A percentile compares a stretch with the other conserved stretches of the same genome.
phyloP scores from a whole-genome alignment of 2,888 invertebrate species.

The Cosmia pyralina region DNA sequence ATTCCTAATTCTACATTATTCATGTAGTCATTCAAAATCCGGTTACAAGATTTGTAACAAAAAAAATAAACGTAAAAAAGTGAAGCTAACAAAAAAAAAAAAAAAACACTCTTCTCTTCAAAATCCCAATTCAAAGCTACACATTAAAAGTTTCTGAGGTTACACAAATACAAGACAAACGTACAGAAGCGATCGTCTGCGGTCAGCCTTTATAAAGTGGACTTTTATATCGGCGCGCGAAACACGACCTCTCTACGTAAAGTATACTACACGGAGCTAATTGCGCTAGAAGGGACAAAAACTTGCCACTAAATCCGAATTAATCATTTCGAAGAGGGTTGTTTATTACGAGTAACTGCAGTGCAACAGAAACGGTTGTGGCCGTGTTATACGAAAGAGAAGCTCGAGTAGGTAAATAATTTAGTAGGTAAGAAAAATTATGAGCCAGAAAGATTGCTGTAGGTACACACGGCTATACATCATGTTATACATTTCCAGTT shows the following conservation, averaged over 20 bases:
- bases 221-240: conserved; percentile 85
- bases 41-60: not conserved
- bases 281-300: conserved; percentile 58
- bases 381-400: not conserved
- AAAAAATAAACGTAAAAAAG: not conserved
- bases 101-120: conserved; percentile 1
- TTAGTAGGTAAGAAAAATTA: too few species aligned
- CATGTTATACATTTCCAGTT: too few species aligned
- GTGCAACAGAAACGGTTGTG: not conserved
- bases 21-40: not conserved
- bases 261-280: conserved; percentile 72
- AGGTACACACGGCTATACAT: too few species aligned
- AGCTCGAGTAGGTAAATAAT: too few species aligned
- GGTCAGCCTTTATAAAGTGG: conserved; percentile 85
- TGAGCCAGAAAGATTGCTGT: too few species aligned
- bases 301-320: not conserved
- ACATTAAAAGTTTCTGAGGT: conserved; percentile 67
- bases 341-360: not conserved
- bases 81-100: not conserved
- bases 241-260: conserved; percentile 82
- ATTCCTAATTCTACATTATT: too few species aligned
- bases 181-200: conserved; percentile 76
- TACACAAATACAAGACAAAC: conserved; percentile 75
- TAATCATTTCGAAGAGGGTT: not conserved
- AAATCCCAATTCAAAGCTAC: conserved; percentile 48